Conservation (phyloP, 2,797 vertebrate species). For the Spatula clypeata region DNA sequence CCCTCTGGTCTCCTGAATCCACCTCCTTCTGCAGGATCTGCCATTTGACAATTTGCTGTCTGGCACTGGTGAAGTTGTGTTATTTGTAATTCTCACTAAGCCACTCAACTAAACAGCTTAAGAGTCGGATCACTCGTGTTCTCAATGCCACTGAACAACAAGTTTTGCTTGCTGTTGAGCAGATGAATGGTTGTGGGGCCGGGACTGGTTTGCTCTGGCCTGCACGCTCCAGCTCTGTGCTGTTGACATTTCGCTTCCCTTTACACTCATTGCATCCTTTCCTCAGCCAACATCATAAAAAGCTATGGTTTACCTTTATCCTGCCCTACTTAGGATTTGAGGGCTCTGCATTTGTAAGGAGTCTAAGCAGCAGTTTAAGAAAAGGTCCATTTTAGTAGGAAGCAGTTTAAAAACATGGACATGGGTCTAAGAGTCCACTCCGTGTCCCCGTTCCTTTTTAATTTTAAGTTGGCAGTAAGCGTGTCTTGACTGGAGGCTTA, state of each 20-base stretch:
- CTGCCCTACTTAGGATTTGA: neutral
- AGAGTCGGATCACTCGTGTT: neutral
- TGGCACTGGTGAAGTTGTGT: neutral
- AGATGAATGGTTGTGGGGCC: neutral
- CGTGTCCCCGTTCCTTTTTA: neutral
- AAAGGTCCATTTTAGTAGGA: neutral
- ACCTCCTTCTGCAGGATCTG: neutral
- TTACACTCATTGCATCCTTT: neutral
- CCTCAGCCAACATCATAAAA: neutral
- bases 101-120: neutral
- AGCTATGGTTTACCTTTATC: neutral
- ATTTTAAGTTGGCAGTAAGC: neutral
- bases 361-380: neutral
- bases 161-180: neutral
- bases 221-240: accelerated
- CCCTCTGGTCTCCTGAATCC: neutral
- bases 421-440: neutral
- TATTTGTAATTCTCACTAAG: neutral
- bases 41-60: neutral
- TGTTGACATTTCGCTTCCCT: neutral
- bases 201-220: neutral
- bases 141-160: neutral
- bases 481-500: neutral
- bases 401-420: neutral
- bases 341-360: neutral